phyloP scores from a whole-genome alignment of 2,797 vertebrate species.

The Epinephelus coioides region DNA sequence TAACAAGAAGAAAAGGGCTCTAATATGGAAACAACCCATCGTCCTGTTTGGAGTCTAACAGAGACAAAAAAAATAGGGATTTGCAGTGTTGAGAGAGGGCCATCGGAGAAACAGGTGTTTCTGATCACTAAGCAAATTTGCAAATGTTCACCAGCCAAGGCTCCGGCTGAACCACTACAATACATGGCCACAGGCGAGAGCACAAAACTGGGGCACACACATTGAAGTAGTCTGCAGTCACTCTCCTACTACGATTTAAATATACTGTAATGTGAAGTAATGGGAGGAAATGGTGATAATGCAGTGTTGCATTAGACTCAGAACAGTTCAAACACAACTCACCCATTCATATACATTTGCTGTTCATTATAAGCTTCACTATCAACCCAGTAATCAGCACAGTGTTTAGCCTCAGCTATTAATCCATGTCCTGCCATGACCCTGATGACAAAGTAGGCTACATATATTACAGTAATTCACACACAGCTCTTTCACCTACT shows the following conservation, averaged over 20 bases:
- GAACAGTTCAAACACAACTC: constrained; percentile 54
- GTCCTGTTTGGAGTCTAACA: constrained; percentile 67
- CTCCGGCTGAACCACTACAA: constrained; percentile 65
- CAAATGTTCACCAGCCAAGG: constrained; percentile 72
- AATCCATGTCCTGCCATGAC: constrained; percentile 66
- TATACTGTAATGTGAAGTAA: constrained; percentile 42
- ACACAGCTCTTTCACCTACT: not conserved
- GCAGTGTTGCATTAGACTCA: constrained; percentile 33
- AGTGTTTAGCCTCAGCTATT: constrained; percentile 51
- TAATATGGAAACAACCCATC: constrained; percentile 73
- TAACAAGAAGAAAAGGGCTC: constrained; percentile 71
- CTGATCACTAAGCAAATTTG: constrained; percentile 76
- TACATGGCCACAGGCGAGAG: constrained; percentile 65
- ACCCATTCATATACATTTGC: constrained; percentile 43
- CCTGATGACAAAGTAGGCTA: constrained; percentile 40
- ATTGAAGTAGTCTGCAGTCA: constrained; percentile 49
- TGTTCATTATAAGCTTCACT: constrained; percentile 40
- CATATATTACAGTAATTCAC: constrained; percentile 31
- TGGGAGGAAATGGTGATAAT: constrained; percentile 56
- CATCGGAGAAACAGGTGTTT: constrained; percentile 82
- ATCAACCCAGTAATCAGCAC: constrained; percentile 44
- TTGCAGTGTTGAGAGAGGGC: constrained; percentile 54
- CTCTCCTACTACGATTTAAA: constrained; percentile 53
- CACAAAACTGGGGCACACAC: constrained; percentile 60
- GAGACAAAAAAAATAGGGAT: constrained; percentile 42